Evolutionary conservation across 1,140 invertebrate genomes (phyloP).

Genomic region (Neomicropteryx cornuta): DNA sequence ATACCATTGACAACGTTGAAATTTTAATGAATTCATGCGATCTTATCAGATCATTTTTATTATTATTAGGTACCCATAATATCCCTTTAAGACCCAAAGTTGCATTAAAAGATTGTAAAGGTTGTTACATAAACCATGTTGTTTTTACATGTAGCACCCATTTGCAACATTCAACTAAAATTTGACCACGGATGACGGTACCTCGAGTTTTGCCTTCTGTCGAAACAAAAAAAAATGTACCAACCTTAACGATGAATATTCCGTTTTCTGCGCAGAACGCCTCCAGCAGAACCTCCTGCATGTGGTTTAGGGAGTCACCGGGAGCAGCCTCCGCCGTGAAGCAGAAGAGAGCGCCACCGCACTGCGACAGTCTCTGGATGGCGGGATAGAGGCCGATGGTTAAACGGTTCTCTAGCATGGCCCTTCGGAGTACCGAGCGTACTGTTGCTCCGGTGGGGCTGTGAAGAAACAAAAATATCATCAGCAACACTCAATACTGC

Average conservation of each 20-base stretch:
- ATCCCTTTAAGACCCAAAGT: not conserved
- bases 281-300: conserved; percentile 56
- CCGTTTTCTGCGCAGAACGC: conserved; percentile 59
- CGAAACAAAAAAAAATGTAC: conserved; percentile 8
- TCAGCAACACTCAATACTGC: not conserved
- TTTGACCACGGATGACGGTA: too few species aligned
- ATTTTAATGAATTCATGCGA: too few species aligned
- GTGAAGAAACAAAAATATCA: conserved; percentile 18
- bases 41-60: not conserved
- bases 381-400: conserved; percentile 49
- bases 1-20: too few species aligned
- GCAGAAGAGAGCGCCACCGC: conserved; percentile 49
- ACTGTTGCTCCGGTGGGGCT: conserved; percentile 41
- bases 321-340: conserved; percentile 45
- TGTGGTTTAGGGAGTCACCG: conserved; percentile 52
- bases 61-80: conserved; percentile 5
- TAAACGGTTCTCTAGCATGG: conserved; percentile 44
- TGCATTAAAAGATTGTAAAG: not conserved
- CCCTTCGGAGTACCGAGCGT: conserved; percentile 42
- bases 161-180: not conserved
- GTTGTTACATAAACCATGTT: not conserved
- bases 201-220: too few species aligned
- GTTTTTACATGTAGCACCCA: not conserved
- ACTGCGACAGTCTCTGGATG: conserved; percentile 45
- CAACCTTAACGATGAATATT: conserved; percentile 55